A percentile compares a stretch with the other conserved stretches of the same genome.
phyloP scores from a whole-genome alignment of 2,797 vertebrate genomes.

The Phrynocephalus forsythii region DNA sequence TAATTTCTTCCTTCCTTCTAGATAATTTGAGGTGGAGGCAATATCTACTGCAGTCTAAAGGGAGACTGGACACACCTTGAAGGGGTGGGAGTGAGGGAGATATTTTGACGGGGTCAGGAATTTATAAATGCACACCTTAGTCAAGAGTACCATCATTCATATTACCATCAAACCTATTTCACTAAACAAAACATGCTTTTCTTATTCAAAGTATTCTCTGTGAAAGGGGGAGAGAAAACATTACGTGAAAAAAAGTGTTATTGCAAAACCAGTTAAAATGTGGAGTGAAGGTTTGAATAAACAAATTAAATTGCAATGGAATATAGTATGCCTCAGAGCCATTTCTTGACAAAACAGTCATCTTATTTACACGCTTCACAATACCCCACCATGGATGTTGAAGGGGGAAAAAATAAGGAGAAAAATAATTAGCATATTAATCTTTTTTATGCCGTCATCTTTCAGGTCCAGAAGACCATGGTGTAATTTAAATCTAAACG shows the following conservation, averaged over 20 bases:
- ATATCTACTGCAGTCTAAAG: background rate
- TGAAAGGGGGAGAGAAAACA: constrained; percentile 82
- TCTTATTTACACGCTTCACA: constrained; percentile 99
- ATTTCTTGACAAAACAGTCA: constrained; percentile 99
- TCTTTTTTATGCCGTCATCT: constrained; percentile 99
- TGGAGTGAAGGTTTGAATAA: constrained; percentile 87
- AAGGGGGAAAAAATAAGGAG: constrained; percentile 93
- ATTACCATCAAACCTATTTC: constrained; percentile 84
- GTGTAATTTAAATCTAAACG: constrained; percentile 99
- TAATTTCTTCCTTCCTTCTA: background rate
- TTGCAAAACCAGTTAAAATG: constrained; percentile 93
- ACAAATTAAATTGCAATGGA: constrained; percentile 89
- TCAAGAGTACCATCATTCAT: constrained; percentile 80
- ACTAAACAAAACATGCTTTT: constrained; percentile 83
- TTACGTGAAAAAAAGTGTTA: constrained; percentile 89
- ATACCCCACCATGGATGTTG: constrained; percentile 96
- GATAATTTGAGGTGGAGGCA: constrained; percentile 23
- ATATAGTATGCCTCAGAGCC: constrained; percentile 87
- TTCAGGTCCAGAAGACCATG: constrained; percentile 97
- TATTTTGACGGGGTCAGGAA: constrained; percentile 76
- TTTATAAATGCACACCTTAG: constrained; percentile 78
- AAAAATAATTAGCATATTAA: constrained; percentile 99
- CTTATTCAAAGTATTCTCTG: constrained; percentile 80
- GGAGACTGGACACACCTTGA: constrained; percentile 39
- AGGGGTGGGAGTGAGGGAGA: constrained; percentile 68